Percentiles rank a stretch among this genome's conserved stretches.
phyloP scores from a whole-genome alignment of 2,113 vertebrate species.

The Emberiza fucata region DNA sequence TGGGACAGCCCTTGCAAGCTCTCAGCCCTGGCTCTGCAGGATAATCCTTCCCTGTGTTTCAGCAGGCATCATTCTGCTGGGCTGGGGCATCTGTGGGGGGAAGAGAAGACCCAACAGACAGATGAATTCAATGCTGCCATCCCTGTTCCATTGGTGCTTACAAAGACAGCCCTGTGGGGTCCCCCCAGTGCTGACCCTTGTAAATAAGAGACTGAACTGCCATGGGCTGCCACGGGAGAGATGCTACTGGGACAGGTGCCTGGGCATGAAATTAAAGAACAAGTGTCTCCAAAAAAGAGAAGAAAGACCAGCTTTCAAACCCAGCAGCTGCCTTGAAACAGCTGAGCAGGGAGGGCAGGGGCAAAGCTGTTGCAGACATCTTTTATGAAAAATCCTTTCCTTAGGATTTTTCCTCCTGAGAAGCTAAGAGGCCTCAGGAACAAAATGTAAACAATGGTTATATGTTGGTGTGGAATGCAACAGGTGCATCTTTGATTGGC shows the following conservation, averaged over 20 bases:
- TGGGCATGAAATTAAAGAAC: background rate
- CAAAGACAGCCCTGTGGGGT: background rate
- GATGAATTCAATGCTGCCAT: background rate
- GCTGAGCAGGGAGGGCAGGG: background rate
- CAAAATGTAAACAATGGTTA: too few relatives aligned
- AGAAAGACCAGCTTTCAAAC: background rate
- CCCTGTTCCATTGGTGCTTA: background rate
- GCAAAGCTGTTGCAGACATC: background rate
- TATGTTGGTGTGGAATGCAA: too few relatives aligned
- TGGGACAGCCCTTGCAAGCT: background rate
- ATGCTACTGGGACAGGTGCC: fast-evolving
- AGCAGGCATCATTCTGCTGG: background rate
- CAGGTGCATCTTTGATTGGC: too few relatives aligned
- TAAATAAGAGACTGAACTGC: background rate
- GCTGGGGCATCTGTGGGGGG: fast-evolving
- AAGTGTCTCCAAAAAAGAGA: background rate
- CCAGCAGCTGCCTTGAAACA: background rate
- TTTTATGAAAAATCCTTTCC: too few relatives aligned
- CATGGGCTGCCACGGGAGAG: background rate
- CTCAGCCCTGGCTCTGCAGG: background rate
- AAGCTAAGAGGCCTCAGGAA: too few relatives aligned
- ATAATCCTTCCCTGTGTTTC: background rate
- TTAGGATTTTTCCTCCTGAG: too few relatives aligned
- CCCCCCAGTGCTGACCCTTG: fast-evolving
- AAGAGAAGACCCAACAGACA: background rate